phyloP scores from a whole-genome alignment of 1,140 invertebrate genomes.

The Trichonephila inaurata region DNA sequence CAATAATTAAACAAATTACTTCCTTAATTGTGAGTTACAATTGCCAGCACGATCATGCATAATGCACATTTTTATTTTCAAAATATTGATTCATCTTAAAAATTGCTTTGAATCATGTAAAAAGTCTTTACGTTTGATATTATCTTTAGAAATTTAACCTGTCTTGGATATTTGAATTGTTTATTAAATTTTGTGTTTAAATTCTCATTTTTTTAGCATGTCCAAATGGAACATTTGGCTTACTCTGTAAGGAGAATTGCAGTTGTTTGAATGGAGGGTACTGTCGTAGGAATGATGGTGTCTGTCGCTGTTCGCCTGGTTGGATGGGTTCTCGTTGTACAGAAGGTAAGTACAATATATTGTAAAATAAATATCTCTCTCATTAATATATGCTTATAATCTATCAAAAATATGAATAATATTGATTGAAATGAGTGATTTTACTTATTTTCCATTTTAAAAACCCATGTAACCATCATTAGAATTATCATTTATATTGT shows the following conservation, averaged over 20 bases:
- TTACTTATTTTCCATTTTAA: neutral
- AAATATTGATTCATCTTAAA: too few species aligned
- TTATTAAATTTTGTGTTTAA: neutral
- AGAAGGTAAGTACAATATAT: conserved; percentile 77
- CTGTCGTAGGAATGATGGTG: conserved; percentile 83
- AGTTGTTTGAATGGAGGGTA: conserved; percentile 81
- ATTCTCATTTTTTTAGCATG: conserved; percentile 68
- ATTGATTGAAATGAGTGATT: neutral
- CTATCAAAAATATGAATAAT: neutral
- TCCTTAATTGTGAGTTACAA: too few species aligned
- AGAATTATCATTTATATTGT: too few species aligned
- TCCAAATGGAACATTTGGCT: conserved; percentile 79
- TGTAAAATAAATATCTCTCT: neutral
- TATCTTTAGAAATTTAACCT: too few species aligned
- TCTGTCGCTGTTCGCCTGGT: conserved; percentile 90
- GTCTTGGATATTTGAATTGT: too few species aligned
- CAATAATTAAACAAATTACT: too few species aligned
- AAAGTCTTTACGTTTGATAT: too few species aligned
- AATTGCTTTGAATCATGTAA: too few species aligned
- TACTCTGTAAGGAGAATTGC: conserved; percentile 81
- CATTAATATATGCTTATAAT: neutral
- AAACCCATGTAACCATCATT: too few species aligned
- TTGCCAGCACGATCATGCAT: too few species aligned
- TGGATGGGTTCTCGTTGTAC: conserved; percentile 82
- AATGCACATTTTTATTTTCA: too few species aligned